These are phyloP conservation scores for Toxostoma redivivum DNA, from an alignment of 2,113 vertebrate species.

Conservation along the genomic window DNA sequence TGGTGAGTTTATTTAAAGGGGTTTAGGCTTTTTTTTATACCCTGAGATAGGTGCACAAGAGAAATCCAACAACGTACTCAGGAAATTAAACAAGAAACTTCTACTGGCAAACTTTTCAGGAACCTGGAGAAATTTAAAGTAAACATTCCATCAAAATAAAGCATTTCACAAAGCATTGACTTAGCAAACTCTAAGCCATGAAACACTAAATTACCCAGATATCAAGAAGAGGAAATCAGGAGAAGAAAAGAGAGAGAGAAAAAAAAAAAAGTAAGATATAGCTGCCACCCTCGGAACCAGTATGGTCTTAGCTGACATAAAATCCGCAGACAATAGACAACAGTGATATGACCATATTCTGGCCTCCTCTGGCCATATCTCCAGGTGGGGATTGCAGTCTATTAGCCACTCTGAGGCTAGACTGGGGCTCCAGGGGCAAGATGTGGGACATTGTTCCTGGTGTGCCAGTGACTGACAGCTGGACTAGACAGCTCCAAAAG, in stretches of 20 bases:
- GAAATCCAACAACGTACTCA: background rate
- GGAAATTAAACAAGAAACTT: background rate
- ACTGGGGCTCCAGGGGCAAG: too few species aligned
- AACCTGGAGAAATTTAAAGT: background rate
- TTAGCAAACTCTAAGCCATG: background rate
- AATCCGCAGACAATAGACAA: background rate
- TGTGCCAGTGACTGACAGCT: background rate
- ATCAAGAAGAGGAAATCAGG: background rate
- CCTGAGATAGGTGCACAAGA: background rate
- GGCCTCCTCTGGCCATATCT: background rate
- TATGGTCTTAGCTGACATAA: background rate
- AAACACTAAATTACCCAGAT: background rate
- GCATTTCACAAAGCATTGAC: background rate
- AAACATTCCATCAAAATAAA: background rate
- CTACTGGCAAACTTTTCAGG: fast-evolving
- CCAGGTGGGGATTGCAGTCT: background rate
- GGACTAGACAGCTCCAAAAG: fast-evolving
- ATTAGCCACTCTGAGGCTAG: background rate
- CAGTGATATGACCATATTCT: fast-evolving
- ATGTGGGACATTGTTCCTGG: background rate
- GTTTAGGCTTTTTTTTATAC: background rate
- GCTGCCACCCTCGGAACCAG: background rate
- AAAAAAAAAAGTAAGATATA: background rate
- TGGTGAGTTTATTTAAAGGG: fast-evolving
- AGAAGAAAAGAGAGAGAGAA: background rate